phyloP scores from a whole-genome alignment of 2,797 vertebrate genomes.

The Carcharodon carcharias region DNA sequence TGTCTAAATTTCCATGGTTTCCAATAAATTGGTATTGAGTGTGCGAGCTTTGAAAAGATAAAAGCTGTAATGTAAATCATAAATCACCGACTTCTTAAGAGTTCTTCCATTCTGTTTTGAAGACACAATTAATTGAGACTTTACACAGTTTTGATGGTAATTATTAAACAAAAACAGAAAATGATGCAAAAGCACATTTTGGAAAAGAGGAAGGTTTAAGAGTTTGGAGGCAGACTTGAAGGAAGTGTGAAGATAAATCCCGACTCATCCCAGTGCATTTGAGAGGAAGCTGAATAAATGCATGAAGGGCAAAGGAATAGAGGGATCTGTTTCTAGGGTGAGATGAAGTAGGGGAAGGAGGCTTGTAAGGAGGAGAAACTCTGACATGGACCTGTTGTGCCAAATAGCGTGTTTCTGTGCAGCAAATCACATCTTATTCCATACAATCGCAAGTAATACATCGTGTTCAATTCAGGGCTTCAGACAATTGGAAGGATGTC shows the following conservation, averaged over 20 bases:
- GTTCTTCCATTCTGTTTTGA: too few relatives aligned
- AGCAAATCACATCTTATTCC: neutral
- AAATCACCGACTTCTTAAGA: neutral
- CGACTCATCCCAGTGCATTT: neutral
- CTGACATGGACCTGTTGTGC: too few relatives aligned
- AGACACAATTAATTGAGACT: conserved; percentile 5
- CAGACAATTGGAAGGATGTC: neutral
- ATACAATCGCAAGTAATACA: neutral
- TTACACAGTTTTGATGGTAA: neutral
- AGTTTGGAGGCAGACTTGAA: neutral
- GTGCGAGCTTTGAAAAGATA: neutral
- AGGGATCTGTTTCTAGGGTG: neutral
- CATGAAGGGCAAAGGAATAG: neutral
- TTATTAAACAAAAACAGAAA: neutral
- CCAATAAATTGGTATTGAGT: conserved; percentile 2
- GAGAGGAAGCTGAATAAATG: neutral
- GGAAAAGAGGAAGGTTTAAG: neutral
- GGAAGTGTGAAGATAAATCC: neutral
- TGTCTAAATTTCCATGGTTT: neutral
- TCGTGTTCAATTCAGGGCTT: neutral
- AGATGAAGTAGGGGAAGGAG: neutral
- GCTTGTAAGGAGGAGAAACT: neutral
- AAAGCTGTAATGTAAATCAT: neutral
- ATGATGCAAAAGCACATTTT: neutral
- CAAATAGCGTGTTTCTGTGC: neutral